A percentile compares a stretch with the other conserved stretches of the same genome.
Evolutionary conservation across 2,888 invertebrate genomes (phyloP).

Genomic region (Yponomeuta malinellus): DNA sequence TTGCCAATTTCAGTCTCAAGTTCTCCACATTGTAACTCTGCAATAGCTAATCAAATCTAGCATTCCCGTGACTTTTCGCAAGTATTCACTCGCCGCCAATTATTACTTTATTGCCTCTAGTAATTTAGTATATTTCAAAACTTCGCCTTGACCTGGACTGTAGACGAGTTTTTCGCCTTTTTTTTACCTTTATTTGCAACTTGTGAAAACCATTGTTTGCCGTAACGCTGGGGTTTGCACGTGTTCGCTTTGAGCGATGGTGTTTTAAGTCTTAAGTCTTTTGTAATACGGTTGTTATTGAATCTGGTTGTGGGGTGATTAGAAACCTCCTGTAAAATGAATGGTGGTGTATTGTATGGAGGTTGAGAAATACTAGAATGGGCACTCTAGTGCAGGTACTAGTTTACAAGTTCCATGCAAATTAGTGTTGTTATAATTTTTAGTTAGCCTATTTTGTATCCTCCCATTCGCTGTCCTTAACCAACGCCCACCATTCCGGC

Average conservation of each 20-base stretch:
- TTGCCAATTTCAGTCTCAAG: too few relatives aligned
- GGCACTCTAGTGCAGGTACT: background rate
- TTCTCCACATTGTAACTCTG: too few relatives aligned
- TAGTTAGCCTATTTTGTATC: background rate
- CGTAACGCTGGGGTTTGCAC: slow-evolving; percentile 4
- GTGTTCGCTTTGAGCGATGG: background rate
- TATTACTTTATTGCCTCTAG: background rate
- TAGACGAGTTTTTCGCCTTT: slow-evolving; percentile 13
- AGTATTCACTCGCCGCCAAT: background rate
- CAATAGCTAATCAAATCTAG: too few relatives aligned
- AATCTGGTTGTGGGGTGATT: background rate
- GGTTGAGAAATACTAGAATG: slow-evolving; percentile 27
- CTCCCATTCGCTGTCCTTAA: background rate
- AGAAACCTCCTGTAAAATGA: slow-evolving; percentile 5
- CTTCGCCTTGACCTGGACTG: slow-evolving; percentile 8
- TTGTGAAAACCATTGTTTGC: slow-evolving; percentile 13
- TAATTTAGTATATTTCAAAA: slow-evolving; percentile 7
- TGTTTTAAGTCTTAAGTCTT: background rate
- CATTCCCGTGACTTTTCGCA: background rate
- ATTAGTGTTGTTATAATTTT: too few relatives aligned
- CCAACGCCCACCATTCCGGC: background rate
- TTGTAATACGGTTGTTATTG: background rate
- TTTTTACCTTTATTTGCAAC: slow-evolving; percentile 10
- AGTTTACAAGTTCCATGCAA: slow-evolving; percentile 17
- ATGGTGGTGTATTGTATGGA: slow-evolving; percentile 13